Evolutionary conservation across 2,113 vertebrate genomes (phyloP).

Genomic region (Pelodiscus sinensis): DNA sequence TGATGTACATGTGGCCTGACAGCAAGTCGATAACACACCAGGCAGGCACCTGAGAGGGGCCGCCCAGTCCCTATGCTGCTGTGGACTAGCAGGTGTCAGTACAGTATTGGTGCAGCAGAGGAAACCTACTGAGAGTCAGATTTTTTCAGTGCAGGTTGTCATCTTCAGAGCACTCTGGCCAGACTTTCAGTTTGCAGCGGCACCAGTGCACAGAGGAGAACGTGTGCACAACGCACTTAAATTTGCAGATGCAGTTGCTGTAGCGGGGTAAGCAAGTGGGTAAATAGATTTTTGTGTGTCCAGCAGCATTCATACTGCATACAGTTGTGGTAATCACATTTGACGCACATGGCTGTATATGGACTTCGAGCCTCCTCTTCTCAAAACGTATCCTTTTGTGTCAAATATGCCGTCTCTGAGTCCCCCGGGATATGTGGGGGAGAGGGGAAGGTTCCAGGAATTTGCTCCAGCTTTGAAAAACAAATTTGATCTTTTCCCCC

Average conservation of each 20-base stretch:
- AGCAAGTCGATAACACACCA: background rate
- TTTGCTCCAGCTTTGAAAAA: background rate
- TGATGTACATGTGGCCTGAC: background rate
- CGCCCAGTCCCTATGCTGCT: too few relatives aligned
- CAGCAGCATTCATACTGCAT: background rate
- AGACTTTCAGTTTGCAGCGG: background rate
- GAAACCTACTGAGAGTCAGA: background rate
- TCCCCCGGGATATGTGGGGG: too few relatives aligned
- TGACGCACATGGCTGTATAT: background rate
- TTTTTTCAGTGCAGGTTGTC: background rate
- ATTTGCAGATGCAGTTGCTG: background rate
- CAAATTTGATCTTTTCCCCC: background rate
- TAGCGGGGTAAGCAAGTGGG: background rate
- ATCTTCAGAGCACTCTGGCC: background rate
- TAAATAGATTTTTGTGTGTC: background rate
- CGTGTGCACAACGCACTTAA: background rate
- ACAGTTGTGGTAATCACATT: background rate
- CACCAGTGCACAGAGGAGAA: background rate
- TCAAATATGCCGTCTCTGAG: background rate
- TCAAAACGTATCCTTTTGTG: background rate
- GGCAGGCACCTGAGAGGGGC: background rate
- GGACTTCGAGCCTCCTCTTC: background rate
- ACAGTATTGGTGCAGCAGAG: background rate
- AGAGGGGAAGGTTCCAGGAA: background rate
- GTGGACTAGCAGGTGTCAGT: background rate